Conservation (phyloP, 2,797 vertebrate species). For the Bucorvus abyssinicus region DNA sequence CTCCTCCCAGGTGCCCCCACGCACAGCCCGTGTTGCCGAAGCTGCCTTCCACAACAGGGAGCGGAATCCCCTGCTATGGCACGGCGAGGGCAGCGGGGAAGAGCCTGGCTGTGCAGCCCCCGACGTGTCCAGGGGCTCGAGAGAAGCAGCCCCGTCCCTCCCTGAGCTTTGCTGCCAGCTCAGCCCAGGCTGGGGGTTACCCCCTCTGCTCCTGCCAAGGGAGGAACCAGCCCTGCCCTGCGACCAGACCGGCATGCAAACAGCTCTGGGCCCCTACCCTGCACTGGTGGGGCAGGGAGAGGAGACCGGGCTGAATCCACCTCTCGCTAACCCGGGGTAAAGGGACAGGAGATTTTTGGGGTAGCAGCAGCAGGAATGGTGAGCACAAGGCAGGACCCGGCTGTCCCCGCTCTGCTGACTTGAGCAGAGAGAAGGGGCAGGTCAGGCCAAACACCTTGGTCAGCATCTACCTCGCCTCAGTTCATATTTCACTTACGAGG, state of each 20-base stretch:
- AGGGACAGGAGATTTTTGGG: background rate
- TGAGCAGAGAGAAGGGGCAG: background rate
- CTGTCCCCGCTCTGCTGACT: background rate
- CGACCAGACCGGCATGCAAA: background rate
- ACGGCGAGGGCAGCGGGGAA: background rate
- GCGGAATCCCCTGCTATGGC: background rate
- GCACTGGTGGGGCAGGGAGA: background rate
- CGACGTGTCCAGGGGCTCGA: rapidly evolving
- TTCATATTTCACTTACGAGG: conserved; percentile 22
- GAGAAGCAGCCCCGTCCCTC: background rate
- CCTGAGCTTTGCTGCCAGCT: rapidly evolving
- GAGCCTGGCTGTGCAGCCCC: background rate
- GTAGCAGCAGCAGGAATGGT: background rate
- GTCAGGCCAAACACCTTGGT: background rate
- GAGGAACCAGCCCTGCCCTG: background rate
- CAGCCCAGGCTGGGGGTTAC: background rate
- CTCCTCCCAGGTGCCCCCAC: background rate
- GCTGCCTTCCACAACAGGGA: background rate
- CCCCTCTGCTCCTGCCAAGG: background rate
- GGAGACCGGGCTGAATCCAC: background rate
- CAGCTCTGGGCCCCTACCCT: background rate
- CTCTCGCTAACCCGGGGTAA: background rate
- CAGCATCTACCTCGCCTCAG: background rate
- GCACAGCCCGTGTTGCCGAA: rapidly evolving
- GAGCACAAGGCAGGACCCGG: background rate